Base-by-base conservation (phyloP, 1,140 invertebrate species). In the Microplitis demolitor region DNA sequence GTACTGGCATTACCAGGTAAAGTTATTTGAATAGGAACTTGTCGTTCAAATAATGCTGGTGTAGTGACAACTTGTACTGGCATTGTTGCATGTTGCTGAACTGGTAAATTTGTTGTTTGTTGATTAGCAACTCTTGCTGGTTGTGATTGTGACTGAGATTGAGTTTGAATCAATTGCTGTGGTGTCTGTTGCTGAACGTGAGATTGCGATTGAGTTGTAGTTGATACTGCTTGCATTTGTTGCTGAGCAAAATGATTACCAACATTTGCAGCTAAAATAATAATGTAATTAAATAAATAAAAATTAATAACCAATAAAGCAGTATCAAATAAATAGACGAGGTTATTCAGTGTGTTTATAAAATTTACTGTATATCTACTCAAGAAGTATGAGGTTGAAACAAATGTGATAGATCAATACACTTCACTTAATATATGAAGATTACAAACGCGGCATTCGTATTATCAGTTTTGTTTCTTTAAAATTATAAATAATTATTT, bases 1-100 rank as follows among this genome's bases (percentile, higher is more conserved):
- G 91, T 89, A 67, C 90, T 90, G 35, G 91, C 88, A 74, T 92
- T 91, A 56, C 92, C 90, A 50, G 94, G 94, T 76, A 95, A 85
- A 4, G 92, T 93, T 53, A 90, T 90, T 78, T 90, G 89, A 74
- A 90, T 89, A 54, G 91, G 90, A 58, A 92, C 90, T 86, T 85
- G 85, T 68, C 85, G 71, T 2, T 87, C 85, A 4, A 85, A 77
- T 4, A 83, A 77, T 13, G 87, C 71, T 31, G 86, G 78, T 54
- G 84, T 74, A 56, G 81, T 77, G 16, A 83, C 82, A n/a, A 88
- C 81, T 79, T 88, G 85, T 34, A 85, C 82, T 2, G 81, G 79
- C 16, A 81, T 71, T 54, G 78, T 54, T 14, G 77, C 69, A 60
- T 76, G 77, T 82, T 83, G 87, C 77, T 79, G 87, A 77, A 84